phyloP scores from a whole-genome alignment of 2,113 vertebrate genomes.

The Eptesicus fuscus region DNA sequence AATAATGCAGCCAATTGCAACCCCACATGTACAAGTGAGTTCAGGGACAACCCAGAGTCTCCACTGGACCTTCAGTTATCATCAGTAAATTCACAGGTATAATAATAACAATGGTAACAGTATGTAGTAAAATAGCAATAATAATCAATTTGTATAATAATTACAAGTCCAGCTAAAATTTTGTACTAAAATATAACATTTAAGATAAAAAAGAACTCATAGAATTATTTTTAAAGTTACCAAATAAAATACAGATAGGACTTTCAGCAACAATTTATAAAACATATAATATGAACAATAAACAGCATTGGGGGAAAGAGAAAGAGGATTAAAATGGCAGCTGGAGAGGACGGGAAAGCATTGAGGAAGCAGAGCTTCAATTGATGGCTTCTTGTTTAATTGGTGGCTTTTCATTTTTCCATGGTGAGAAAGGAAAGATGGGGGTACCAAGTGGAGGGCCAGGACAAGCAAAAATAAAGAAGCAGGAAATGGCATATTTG shows the following conservation, averaged over 20 bases:
- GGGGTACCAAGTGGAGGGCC: neutral
- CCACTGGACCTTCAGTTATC: neutral
- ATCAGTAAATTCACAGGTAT: neutral
- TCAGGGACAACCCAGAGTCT: neutral
- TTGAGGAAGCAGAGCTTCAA: neutral
- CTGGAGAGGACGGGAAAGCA: neutral
- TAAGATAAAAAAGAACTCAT: slow-evolving; percentile 23
- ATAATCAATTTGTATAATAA: neutral
- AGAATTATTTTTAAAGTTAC: slow-evolving; percentile 5
- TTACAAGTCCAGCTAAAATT: slow-evolving; percentile 18
- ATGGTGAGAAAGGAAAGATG: neutral
- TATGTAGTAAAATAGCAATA: neutral
- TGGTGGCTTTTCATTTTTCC: neutral
- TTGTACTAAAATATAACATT: neutral
- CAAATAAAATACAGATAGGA: neutral
- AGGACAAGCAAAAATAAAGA: neutral
- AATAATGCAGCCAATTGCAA: neutral
- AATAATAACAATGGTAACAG: neutral
- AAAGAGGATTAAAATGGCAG: neutral
- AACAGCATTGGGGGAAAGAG: neutral
- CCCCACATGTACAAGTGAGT: neutral
- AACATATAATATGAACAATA: neutral
- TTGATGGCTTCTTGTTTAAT: neutral
- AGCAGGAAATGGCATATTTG: neutral
- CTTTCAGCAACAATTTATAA: neutral